A percentile compares a stretch with the other conserved stretches of the same genome.
These are phyloP conservation scores for Semotilus atromaculatus DNA, from an alignment of 2,797 vertebrate genomes.

Conservation along the genomic window DNA sequence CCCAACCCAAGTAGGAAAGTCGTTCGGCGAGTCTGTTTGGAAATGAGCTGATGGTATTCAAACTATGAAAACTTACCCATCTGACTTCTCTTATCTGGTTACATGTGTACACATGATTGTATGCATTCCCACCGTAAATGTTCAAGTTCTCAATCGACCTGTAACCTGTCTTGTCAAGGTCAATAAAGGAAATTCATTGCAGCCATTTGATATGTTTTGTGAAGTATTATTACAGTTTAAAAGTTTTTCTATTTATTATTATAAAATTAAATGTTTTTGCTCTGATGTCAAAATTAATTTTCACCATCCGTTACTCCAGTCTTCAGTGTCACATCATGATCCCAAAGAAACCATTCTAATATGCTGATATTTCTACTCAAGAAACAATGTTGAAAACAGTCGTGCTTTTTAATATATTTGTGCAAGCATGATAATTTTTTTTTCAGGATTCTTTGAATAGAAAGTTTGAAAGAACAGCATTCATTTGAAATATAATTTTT, in stretches of 20 bases:
- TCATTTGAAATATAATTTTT: background rate
- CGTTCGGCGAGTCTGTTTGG: background rate
- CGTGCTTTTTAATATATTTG: background rate
- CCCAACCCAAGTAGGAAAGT: background rate
- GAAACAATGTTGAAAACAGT: too few species aligned
- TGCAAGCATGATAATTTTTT: too few species aligned
- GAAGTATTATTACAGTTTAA: background rate
- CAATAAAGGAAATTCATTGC: background rate
- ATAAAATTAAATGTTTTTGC: background rate
- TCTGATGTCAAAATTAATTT: background rate
- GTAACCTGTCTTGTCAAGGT: background rate
- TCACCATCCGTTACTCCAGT: too few species aligned
- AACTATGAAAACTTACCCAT: conserved; percentile 23
- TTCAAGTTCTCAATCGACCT: background rate
- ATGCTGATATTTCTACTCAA: background rate
- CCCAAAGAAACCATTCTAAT: background rate
- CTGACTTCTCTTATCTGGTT: conserved; percentile 19
- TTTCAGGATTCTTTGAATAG: background rate
- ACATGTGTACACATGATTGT: background rate
- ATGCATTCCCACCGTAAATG: background rate
- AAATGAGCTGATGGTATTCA: conserved; percentile 27
- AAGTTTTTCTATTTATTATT: background rate
- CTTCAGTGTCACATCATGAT: background rate
- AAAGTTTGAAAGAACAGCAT: background rate
- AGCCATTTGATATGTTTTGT: background rate